Conservation (phyloP, 2,797 vertebrate species). For the Pseudochirops cupreus region DNA sequence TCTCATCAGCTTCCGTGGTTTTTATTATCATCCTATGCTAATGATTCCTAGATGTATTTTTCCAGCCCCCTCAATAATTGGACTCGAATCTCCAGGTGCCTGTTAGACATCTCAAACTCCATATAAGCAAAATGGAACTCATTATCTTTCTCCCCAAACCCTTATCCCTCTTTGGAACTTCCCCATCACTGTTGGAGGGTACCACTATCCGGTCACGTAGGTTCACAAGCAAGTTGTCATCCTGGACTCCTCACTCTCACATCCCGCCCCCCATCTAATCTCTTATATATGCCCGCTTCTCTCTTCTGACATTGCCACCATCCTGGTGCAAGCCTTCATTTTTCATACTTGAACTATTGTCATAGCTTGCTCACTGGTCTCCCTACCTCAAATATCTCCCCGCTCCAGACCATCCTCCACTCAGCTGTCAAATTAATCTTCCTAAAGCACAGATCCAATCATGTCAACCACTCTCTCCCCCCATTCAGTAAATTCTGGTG, state of each 20-base stretch:
- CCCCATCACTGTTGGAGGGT: neutral
- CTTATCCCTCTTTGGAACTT: neutral
- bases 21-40: neutral
- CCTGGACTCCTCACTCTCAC: neutral
- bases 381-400: neutral
- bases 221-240: neutral
- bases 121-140: neutral
- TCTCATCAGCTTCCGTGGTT: neutral
- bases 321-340: neutral
- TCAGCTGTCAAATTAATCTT: neutral
- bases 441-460: neutral
- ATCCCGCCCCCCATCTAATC: too few species aligned
- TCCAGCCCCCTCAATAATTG: neutral
- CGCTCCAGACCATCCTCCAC: neutral
- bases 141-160: neutral
- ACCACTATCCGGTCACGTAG: neutral
- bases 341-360: neutral
- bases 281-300: neutral
- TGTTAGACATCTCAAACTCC: neutral
- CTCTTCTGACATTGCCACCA: neutral
- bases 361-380: neutral
- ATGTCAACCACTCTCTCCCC: neutral
- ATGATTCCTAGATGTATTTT: neutral
- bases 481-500: neutral
- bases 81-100: neutral